A percentile compares a stretch with the other conserved stretches of the same genome.
These are phyloP conservation scores for Drosophila persimilis DNA, from an alignment of 1,140 invertebrate genomes.

Conservation along the genomic window DNA sequence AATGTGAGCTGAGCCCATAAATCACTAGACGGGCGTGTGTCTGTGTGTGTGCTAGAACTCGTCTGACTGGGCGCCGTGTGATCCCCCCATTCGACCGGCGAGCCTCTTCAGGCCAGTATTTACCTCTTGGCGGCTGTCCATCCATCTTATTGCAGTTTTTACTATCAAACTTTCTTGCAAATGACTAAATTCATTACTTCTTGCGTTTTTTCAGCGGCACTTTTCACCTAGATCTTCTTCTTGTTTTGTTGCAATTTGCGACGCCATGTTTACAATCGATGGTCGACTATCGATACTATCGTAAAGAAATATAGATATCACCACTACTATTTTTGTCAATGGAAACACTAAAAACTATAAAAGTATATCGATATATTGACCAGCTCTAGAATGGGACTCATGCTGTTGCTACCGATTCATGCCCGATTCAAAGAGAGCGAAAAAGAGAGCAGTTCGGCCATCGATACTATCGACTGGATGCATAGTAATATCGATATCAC, in stretches of 20 bases:
- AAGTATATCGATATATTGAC: no score
- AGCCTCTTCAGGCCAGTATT: background rate
- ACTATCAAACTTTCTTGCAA: slow-evolving; percentile 25
- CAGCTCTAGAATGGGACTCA: no score
- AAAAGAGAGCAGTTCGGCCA: no score
- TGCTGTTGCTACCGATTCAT: no score
- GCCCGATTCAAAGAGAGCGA: no score
- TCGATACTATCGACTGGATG: no score
- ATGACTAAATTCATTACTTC: slow-evolving; percentile 52
- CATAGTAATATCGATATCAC: no score
- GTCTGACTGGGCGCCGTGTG: background rate
- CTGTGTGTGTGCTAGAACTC: slow-evolving; percentile 8
- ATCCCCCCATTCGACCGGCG: no score
- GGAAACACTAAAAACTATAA: no score
- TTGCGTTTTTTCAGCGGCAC: slow-evolving; percentile 48
- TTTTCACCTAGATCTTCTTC: slow-evolving; percentile 28
- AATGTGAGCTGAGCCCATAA: slow-evolving; percentile 37
- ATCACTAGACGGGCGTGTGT: slow-evolving; percentile 5
- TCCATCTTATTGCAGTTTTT: slow-evolving; percentile 53
- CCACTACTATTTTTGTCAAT: no score
- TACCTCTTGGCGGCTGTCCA: slow-evolving; percentile 66
- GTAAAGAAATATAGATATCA: no score
- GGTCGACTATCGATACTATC: no score
- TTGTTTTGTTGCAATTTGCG: slow-evolving; percentile 19
- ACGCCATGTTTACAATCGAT: slow-evolving; percentile 17